phyloP scores from a whole-genome alignment of 2,888 invertebrate genomes.

The Cartodere bifasciata region DNA sequence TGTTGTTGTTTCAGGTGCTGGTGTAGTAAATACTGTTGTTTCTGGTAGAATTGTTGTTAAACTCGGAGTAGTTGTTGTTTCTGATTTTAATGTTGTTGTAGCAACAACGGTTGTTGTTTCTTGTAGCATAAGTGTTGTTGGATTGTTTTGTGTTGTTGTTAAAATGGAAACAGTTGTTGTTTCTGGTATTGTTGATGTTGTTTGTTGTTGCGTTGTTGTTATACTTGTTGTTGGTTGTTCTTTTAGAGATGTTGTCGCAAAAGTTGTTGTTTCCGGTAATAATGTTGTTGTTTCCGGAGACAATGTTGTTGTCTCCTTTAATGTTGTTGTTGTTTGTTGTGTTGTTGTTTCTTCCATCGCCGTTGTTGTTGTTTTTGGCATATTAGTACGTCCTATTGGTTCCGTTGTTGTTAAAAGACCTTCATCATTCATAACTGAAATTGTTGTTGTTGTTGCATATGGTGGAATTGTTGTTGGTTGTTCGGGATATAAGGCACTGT shows the following conservation, averaged over 20 bases:
- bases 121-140: background rate
- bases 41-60: slow-evolving; percentile 4
- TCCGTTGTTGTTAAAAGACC: slow-evolving; percentile 14
- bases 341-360: slow-evolving; percentile 8
- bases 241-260: slow-evolving; percentile 2
- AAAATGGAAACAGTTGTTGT: too few species aligned
- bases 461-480: slow-evolving; percentile 23
- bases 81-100: slow-evolving; percentile 4
- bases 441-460: slow-evolving; percentile 12
- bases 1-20: too few species aligned
- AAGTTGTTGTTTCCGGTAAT: background rate
- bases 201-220: slow-evolving; percentile 5
- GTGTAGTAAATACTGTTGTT: slow-evolving; percentile 19
- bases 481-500: slow-evolving; percentile 28
- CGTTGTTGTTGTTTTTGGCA: slow-evolving; percentile 7
- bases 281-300: slow-evolving; percentile 6
- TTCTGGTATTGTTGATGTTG: slow-evolving; percentile 15
- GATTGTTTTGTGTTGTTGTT: too few species aligned
- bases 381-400: slow-evolving; percentile 7
- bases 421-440: slow-evolving; percentile 9
- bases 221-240: slow-evolving; percentile 4
- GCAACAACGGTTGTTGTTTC: background rate
- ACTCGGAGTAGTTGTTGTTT: slow-evolving; percentile 8
- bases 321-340: slow-evolving; percentile 11
- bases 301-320: slow-evolving; percentile 6